A percentile compares a stretch with the other conserved stretches of the same genome.
Conservation (phyloP, 1,140 invertebrate species). For the Medauroidea extradentata region DNA sequence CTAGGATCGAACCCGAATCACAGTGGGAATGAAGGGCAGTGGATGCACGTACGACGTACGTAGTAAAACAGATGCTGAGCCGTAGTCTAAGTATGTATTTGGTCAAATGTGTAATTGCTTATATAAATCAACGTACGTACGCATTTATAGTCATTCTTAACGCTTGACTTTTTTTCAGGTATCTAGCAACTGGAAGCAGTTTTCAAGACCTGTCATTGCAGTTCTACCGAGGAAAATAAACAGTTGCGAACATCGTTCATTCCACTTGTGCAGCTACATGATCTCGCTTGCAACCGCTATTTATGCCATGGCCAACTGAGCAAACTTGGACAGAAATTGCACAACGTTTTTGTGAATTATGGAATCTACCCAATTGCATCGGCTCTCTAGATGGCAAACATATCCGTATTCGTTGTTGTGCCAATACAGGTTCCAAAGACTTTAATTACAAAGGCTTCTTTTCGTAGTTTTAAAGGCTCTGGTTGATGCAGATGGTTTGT, state of each 20-base stretch:
- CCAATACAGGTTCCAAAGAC: constrained; percentile 31
- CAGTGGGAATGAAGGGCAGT: neutral
- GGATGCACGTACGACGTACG: no score
- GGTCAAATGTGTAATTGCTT: no score
- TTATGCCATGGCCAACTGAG: constrained; percentile 17
- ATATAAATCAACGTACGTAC: neutral
- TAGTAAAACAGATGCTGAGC: neutral
- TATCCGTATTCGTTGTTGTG: constrained; percentile 29
- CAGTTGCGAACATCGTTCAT: neutral
- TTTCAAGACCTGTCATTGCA: constrained; percentile 1
- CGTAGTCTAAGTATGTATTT: no score
- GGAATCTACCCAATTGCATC: constrained; percentile 41
- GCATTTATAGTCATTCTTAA: neutral
- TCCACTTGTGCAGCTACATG: neutral
- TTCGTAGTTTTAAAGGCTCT: constrained; percentile 35
- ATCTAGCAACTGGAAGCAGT: constrained; percentile 1
- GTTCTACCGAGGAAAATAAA: neutral
- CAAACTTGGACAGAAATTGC: constrained; percentile 19
- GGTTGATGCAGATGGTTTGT: constrained; percentile 31
- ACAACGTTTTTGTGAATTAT: constrained; percentile 31
- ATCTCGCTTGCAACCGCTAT: constrained; percentile 18
- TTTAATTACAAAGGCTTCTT: constrained; percentile 42
- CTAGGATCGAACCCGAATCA: no score
- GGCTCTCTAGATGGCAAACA: constrained; percentile 43
- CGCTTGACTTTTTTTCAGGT: neutral